phyloP scores from a whole-genome alignment of 2,888 invertebrate genomes.

The Megamerina dolium region DNA sequence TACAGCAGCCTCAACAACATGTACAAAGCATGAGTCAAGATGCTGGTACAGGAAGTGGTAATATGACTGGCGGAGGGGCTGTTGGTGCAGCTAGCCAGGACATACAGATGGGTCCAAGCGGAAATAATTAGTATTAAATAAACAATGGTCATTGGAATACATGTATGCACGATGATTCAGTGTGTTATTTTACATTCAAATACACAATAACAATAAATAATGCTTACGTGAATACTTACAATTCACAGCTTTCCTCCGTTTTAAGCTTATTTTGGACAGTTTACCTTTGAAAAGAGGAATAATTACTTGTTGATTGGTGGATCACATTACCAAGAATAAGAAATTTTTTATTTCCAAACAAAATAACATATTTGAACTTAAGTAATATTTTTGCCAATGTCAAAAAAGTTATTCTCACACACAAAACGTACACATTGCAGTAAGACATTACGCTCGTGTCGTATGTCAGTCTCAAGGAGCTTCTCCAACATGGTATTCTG shows the following conservation, averaged over 20 bases:
- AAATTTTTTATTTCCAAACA: too few relatives aligned
- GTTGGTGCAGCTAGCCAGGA: too few relatives aligned
- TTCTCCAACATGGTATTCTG: conserved; percentile 60
- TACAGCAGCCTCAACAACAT: conserved; percentile 21
- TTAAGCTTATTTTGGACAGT: background rate
- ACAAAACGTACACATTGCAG: conserved; percentile 81
- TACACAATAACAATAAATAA: too few relatives aligned
- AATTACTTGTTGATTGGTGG: too few relatives aligned
- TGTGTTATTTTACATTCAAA: too few relatives aligned
- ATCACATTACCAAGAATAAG: too few relatives aligned
- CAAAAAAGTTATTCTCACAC: conserved; percentile 71
- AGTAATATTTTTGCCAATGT: conserved; percentile 26
- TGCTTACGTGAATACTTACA: too few relatives aligned
- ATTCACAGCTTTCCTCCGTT: conserved; percentile 1
- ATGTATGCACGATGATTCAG: too few relatives aligned
- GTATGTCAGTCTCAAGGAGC: conserved; percentile 70
- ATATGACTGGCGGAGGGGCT: conserved; percentile 10
- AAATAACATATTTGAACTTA: too few relatives aligned
- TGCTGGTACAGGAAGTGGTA: conserved; percentile 3
- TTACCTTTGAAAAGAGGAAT: conserved; percentile 1
- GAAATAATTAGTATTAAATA: conserved; percentile 14
- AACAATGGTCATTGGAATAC: too few relatives aligned
- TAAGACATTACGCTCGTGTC: conserved; percentile 78
- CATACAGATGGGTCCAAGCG: conserved; percentile 13
- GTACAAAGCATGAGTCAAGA: conserved; percentile 16